These are phyloP conservation scores for Sylvietta virens DNA, from an alignment of 2,113 vertebrate species.

Conservation along the genomic window DNA sequence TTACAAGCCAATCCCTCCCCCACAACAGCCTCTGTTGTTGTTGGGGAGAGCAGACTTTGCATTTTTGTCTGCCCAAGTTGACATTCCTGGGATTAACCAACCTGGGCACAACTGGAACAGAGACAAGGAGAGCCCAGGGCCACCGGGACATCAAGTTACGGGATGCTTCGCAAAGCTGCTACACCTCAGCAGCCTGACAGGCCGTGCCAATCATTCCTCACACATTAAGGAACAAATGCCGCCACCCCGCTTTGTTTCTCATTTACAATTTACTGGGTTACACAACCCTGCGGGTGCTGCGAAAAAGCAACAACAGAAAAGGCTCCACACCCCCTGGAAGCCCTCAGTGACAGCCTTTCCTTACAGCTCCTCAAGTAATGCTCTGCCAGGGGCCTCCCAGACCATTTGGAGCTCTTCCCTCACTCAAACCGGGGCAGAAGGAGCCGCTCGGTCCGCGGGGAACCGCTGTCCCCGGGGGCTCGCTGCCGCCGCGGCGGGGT, in stretches of 20 bases:
- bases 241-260: neutral
- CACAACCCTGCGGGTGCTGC: neutral
- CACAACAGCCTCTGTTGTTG: neutral
- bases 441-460: neutral
- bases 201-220: neutral
- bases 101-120: neutral
- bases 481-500: neutral
- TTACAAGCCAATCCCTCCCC: neutral
- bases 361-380: too few relatives aligned
- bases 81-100: neutral
- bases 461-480: neutral
- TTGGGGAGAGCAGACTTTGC: neutral
- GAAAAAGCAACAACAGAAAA: neutral
- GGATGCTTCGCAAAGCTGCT: neutral
- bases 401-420: neutral
- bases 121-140: neutral
- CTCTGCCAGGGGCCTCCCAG: neutral
- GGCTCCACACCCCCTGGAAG: neutral
- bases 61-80: neutral
- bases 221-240: neutral
- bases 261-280: neutral
- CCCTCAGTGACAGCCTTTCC: neutral
- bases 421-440: neutral
- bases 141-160: fast-evolving
- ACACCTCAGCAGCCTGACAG: neutral